Evolutionary conservation across 2,797 vertebrate species (phyloP).

Genomic region (Centroberyx gerrardi): DNA sequence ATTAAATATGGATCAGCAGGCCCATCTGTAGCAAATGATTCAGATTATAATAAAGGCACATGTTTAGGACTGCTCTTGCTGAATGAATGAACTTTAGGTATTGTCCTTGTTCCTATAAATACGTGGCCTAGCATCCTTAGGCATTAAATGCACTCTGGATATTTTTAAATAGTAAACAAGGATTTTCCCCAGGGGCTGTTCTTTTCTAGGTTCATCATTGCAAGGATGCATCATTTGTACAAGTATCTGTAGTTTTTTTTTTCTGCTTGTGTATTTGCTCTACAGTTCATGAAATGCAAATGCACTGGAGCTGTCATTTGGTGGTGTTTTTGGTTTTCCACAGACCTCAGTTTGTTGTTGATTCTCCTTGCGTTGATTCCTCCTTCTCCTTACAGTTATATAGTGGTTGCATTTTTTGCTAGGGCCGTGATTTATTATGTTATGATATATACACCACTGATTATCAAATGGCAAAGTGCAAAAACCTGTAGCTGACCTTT

Average conservation of each 20-base stretch:
- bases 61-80: constrained; percentile 44
- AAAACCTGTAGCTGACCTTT: too few species aligned
- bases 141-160: constrained; percentile 75
- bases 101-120: constrained; percentile 69
- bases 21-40: constrained; percentile 65
- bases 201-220: constrained; percentile 51
- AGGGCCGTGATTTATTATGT: neutral
- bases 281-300: constrained; percentile 15
- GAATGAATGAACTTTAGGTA: constrained; percentile 70
- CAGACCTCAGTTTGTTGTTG: neutral
- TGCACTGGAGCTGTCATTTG: neutral
- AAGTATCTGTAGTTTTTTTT: constrained; percentile 1
- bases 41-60: constrained; percentile 55
- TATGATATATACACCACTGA: neutral
- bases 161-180: constrained; percentile 66
- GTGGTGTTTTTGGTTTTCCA: neutral
- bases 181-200: constrained; percentile 42
- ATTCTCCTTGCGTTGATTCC: too few species aligned
- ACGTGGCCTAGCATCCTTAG: constrained; percentile 57
- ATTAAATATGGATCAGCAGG: constrained; percentile 61
- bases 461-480: neutral
- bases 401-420: neutral
- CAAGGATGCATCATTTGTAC: constrained; percentile 30
- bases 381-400: neutral
- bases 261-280: neutral